Conservation (phyloP, 1,140 invertebrate genomes). For the Drosophila nigromelanica region DNA sequence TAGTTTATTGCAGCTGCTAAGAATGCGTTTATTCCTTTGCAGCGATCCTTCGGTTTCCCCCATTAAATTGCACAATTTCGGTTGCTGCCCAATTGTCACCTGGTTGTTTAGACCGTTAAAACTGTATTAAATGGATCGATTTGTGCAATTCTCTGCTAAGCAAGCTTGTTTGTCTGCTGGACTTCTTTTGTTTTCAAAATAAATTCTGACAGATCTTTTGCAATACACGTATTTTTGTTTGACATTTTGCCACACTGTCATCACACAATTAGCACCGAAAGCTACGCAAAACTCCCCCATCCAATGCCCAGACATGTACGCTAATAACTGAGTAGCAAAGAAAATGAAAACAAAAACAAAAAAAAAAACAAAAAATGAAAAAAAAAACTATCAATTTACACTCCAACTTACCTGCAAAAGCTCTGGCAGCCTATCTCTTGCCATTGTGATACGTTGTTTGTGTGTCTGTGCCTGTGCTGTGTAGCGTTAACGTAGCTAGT, state of each 20-base stretch:
- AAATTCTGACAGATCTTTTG: neutral
- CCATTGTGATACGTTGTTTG: constrained; percentile 51
- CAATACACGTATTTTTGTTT: neutral
- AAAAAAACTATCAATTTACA: constrained; percentile 2
- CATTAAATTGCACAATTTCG: too few species aligned
- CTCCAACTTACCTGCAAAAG: constrained; percentile 73
- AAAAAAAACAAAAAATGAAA: neutral
- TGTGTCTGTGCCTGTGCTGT: neutral
- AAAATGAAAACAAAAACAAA: too few species aligned
- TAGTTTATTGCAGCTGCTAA: too few species aligned
- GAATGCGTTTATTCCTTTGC: too few species aligned
- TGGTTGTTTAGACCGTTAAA: too few species aligned
- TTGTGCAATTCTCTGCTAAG: too few species aligned
- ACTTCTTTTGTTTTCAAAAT: neutral
- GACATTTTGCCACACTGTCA: constrained; percentile 11
- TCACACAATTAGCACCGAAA: neutral
- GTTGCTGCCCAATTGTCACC: too few species aligned
- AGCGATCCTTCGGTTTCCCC: too few species aligned
- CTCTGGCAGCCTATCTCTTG: constrained; percentile 78
- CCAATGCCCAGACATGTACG: neutral
- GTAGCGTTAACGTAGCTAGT: neutral
- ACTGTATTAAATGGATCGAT: too few species aligned
- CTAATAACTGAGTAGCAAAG: neutral
- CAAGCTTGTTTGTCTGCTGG: too few species aligned
- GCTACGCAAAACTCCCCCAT: neutral